Base-by-base conservation (phyloP, 1,140 invertebrate species). In the Lepidurus arcticus region DNA sequence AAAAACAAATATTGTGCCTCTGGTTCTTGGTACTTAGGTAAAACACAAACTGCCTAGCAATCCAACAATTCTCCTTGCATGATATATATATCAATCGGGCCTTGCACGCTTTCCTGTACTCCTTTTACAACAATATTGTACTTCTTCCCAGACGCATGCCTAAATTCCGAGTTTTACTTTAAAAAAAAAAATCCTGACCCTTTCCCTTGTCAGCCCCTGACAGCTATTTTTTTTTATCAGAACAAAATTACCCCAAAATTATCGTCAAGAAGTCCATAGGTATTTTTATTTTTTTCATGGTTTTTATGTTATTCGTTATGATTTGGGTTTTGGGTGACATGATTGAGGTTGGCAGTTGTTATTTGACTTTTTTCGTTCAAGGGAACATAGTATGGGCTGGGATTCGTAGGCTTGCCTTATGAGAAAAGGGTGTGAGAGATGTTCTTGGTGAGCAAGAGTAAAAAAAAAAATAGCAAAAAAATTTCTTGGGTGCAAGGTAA, bases 21-120 rank as follows among this genome's bases (percentile, higher is more conserved):
- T 65, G 53, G 53, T 65, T 65, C 53, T 65, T 65, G 53, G 53
- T 65, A 65, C 53, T 65, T 65, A 65, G 53, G 53, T 65, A 65
- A 65, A 65, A 65, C 53, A 65, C 53, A 65, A 65, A 65, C 53
- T 65, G 53, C 53, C 53, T 65, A 65, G 53, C 53, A 65, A 65
- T 65, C 53, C 53, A 65, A n/a, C 53, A 65, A 21, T 65, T 21
- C 53, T 21, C n/a, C 53, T 65, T 21, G 53, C 53, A 65, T 65
- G 53, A 65, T 65, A 65, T 65, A 34, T 34, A 65, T 65, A 65
- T 65, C 53, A 65, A 65, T 65, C 53, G 53, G 53, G 53, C 53
- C 53, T 65, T 65, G 53, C 53, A 65, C 53, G 53, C 53, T 65
- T 65, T 65, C 53, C 53, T 65, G 53, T 65, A 65, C 53, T 65